Base-by-base conservation (phyloP, 2,113 vertebrate genomes). In the Columba livia region DNA sequence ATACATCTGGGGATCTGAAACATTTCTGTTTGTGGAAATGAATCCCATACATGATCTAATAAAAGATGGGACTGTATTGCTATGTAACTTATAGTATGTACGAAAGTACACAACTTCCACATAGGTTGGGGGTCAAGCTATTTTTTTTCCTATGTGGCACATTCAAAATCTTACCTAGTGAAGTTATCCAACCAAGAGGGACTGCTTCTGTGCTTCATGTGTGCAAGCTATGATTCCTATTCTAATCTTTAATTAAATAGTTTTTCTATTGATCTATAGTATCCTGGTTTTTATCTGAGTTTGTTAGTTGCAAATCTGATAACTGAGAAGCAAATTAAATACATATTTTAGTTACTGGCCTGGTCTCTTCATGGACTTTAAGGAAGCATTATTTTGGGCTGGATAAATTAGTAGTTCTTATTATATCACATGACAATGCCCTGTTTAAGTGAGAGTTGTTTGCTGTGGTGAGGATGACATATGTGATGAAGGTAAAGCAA, bases 61-160 rank as follows among this genome's bases (percentile, higher is more conserved):
- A 48, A 48, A 84, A 48, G 19, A 25, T 7, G 36, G 64, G 28
- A 23, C 26, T 51, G 6, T 79, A 23, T 48, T 65, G 79, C 57
- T 75, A 2, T 50, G 34, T 62, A 40, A 12, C 32, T 80, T 38
- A 11, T 29, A 58, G 4, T 14, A 47, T 38, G 64, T 58, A 58
- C 4, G n/a, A 34, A 69, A 78, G 18, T n/a, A 11, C 53, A 16
- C 19, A 79, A 58, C 10, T 66, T 84, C 51, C 69, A 79, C 12
- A 2, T 3, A 15, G 16, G 6, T 7, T 0, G 2, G 6, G 70
- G 48, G 54, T 47, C 69, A 64, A 54, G 26, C 25, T 29, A 54
- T 26, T n/a, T 4, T 0, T 6, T 7, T 48, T 61, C 78, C 60
- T 5, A 7, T 19, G 24, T 7, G 1, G 17, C 7, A 32, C 1